Conservation (phyloP, 2,113 vertebrate species). For the Heptranchias perlo region DNA sequence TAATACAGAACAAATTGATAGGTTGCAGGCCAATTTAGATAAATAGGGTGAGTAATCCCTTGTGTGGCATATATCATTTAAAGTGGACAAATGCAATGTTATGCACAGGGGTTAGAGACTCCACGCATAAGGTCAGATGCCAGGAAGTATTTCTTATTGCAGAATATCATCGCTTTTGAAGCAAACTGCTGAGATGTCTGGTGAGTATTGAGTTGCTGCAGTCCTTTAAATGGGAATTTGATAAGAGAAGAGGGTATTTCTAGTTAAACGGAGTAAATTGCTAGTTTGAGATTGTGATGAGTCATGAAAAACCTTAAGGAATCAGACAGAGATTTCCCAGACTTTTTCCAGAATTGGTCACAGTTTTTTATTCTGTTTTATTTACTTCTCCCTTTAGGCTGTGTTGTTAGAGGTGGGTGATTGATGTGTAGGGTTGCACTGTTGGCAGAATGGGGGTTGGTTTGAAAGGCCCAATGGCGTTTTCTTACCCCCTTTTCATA, state of each 20-base stretch:
- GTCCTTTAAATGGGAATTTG: not conserved
- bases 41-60: not conserved
- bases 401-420: too few relatives aligned
- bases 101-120: not conserved
- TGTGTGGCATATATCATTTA: not conserved
- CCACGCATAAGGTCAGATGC: not conserved
- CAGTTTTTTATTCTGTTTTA: too few relatives aligned
- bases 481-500: not conserved
- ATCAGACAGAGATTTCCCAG: not conserved
- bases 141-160: conserved; percentile 6
- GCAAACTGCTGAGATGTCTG: not conserved
- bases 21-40: not conserved
- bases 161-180: not conserved
- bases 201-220: not conserved
- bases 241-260: not conserved
- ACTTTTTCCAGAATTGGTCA: not conserved
- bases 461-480: not conserved
- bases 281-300: not conserved
- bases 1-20: not conserved
- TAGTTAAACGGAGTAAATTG: not conserved
- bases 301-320: not conserved
- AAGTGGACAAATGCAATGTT: not conserved
- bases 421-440: too few relatives aligned
- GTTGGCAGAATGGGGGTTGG: too few relatives aligned
- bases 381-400: too few relatives aligned